phyloP scores from a whole-genome alignment of 2,113 vertebrate genomes.

The Istiophorus platypterus region DNA sequence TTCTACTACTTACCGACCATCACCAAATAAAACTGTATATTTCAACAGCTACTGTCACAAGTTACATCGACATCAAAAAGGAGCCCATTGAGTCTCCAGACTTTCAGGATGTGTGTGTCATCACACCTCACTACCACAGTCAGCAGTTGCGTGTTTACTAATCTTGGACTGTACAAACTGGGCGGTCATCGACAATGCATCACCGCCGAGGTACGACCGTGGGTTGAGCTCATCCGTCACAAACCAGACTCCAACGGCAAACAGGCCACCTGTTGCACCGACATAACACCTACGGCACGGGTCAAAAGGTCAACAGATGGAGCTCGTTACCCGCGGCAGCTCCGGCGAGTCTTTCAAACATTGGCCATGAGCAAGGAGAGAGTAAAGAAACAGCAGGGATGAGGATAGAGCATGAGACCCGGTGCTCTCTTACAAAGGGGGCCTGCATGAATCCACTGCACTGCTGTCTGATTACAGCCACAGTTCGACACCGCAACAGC shows the following conservation, averaged over 20 bases:
- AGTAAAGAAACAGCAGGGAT: background rate
- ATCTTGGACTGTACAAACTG: background rate
- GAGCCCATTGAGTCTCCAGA: background rate
- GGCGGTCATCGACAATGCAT: conserved; percentile 5
- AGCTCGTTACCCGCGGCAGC: conserved; percentile 31
- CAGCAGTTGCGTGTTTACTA: background rate
- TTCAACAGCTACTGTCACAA: conserved; percentile 51
- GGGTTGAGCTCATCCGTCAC: conserved; percentile 7
- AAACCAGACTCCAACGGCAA: background rate
- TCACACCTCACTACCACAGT: background rate
- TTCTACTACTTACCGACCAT: conserved; percentile 43
- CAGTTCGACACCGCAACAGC: background rate
- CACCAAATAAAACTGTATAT: conserved; percentile 14
- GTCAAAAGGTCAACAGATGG: conserved; percentile 46
- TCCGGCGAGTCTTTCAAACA: too few species aligned
- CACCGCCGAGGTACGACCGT: background rate
- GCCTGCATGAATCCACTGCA: background rate
- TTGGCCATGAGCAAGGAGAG: too few species aligned
- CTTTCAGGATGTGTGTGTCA: conserved; percentile 28
- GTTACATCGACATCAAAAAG: conserved; percentile 43
- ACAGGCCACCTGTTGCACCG: conserved; percentile 51
- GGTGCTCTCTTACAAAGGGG: background rate
- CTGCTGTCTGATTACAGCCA: background rate
- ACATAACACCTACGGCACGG: conserved; percentile 11
- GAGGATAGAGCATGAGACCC: background rate